Base-by-base conservation (phyloP, 2,113 vertebrate genomes). In the Catharus minimus region DNA sequence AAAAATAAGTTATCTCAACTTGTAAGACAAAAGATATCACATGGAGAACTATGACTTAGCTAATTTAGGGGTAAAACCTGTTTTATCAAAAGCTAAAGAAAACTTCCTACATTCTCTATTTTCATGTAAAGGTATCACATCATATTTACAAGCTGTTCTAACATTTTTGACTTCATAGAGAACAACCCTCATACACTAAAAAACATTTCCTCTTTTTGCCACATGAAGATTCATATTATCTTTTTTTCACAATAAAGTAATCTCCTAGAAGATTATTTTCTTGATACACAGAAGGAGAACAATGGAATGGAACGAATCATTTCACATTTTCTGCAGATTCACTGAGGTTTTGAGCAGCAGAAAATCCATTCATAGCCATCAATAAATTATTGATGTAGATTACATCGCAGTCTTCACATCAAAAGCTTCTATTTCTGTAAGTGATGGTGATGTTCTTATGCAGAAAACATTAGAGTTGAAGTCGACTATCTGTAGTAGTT, bases 341-440 rank as follows among this genome's bases (percentile, higher is more conserved):
- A 50, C 24, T 55, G 36, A 72, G n/a, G 49, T 21, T 72, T 15
- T 0, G 0, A 60, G 44, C 30, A 76, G 72, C 27, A 86, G 67
- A 71, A 86, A 92, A 86, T 65, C 36, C 73, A 83, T 80, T 74
- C 47, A 47, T 13, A 86, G 8, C 7, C 53, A 50, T 50, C 49
- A 75, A 58, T 76, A 79, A 62, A 69, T 68, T 83, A 80, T 30
- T 68, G 68, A 86, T 60, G 36, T 11, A 73, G 66, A 80, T 65
- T 44, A 73, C 41, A 39, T 46, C 60, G 62, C 77, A 91, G 72
- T 15, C 50, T 68, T 39, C 41, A 86, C 64, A 83, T 60, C 60
- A 77, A 80, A 83, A 73, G 36, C 41, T 91, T 83, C 76, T 80
- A 21, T 61, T 94, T 94, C 64, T 86, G 68, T 55, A 86, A 85